Evolutionary conservation across 2,888 invertebrate genomes (phyloP).

Genomic region (Drosophila siamana): DNA sequence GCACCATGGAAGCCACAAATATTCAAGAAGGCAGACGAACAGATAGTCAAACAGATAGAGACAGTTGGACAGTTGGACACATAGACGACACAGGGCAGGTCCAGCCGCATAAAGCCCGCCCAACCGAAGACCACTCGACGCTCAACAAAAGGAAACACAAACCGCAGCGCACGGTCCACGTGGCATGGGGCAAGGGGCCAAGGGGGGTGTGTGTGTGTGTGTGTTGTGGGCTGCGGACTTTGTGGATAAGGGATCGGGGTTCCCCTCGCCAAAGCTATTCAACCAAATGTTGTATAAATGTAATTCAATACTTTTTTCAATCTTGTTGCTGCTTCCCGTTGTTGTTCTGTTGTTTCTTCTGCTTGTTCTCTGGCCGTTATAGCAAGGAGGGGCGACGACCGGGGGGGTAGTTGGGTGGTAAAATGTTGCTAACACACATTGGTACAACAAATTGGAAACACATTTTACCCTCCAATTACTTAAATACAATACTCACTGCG

Average conservation of each 20-base stretch:
- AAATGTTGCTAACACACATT: constrained; percentile 48
- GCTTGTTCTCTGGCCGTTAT: constrained; percentile 15
- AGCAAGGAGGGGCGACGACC: constrained; percentile 16
- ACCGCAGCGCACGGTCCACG: constrained; percentile 59
- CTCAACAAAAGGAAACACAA: constrained; percentile 73
- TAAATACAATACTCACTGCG: constrained; percentile 64
- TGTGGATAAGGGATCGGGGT: background rate
- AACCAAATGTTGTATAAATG: constrained; percentile 79
- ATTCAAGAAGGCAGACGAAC: constrained; percentile 34
- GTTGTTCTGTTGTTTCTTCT: constrained; percentile 5
- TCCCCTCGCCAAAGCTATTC: constrained; percentile 64
- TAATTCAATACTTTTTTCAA: constrained; percentile 80
- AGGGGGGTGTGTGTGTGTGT: background rate
- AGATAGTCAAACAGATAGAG: background rate
- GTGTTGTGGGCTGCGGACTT: background rate
- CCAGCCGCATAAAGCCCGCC: constrained; percentile 50
- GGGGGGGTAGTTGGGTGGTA: background rate
- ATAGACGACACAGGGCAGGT: constrained; percentile 37
- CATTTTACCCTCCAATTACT: constrained; percentile 81
- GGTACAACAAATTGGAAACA: constrained; percentile 75
- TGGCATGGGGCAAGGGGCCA: background rate
- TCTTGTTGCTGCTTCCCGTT: constrained; percentile 48
- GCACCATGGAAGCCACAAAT: constrained; percentile 62
- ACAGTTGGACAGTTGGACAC: constrained; percentile 25
- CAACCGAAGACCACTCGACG: constrained; percentile 9